A percentile compares a stretch with the other conserved stretches of the same genome.
Conservation (phyloP, 2,797 vertebrate genomes). For the Microhierax caerulescens region DNA sequence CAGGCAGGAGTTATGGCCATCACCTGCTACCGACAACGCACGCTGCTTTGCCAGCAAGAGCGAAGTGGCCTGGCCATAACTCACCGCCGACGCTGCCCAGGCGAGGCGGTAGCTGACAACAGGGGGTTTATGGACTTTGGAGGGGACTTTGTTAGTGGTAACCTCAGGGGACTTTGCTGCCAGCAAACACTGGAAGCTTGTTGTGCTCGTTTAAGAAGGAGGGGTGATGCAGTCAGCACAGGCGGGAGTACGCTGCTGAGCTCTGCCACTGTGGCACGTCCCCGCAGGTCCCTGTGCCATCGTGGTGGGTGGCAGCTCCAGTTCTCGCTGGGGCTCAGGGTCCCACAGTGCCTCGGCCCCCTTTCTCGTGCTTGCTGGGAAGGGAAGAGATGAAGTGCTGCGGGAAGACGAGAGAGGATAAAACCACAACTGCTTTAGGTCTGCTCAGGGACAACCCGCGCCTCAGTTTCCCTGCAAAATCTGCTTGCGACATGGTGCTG, state of each 20-base stretch:
- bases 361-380: fast-evolving
- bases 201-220: neutral
- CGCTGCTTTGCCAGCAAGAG: fast-evolving
- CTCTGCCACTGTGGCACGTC: fast-evolving
- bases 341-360: fast-evolving
- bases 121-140: neutral
- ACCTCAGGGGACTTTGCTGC: neutral
- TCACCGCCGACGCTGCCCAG: neutral
- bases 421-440: neutral
- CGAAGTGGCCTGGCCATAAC: fast-evolving
- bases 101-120: fast-evolving
- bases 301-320: fast-evolving
- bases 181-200: neutral
- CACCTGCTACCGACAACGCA: fast-evolving
- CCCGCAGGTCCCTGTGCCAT: neutral
- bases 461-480: neutral
- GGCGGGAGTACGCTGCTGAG: fast-evolving
- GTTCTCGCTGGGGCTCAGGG: fast-evolving
- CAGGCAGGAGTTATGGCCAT: neutral
- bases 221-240: fast-evolving
- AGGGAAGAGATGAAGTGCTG: neutral
- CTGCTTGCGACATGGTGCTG: fast-evolving
- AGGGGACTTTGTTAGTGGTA: neutral
- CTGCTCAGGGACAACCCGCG: neutral
- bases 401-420: neutral